Percentiles rank a stretch among this genome's conserved stretches.
Conservation (phyloP, 2,888 invertebrate species). For the Zhengitettix transpicula region DNA sequence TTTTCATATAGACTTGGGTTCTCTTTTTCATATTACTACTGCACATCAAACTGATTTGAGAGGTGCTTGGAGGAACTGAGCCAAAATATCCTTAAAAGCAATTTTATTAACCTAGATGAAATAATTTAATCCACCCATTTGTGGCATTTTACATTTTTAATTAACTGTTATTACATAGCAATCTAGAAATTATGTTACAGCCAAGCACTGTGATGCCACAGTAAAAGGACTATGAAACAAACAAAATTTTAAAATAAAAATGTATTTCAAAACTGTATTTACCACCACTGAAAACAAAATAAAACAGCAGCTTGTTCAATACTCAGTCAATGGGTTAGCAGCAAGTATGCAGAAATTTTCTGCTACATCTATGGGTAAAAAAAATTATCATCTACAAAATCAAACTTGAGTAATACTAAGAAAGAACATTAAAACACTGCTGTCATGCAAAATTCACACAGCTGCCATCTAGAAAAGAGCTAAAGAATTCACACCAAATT, state of each 20-base stretch:
- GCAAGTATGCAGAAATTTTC: constrained; percentile 3
- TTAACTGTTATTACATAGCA: too few relatives aligned
- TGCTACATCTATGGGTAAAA: constrained; percentile 2
- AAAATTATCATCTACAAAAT: constrained; percentile 6
- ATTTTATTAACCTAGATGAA: too few relatives aligned
- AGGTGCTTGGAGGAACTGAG: too few relatives aligned
- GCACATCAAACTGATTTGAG: too few relatives aligned
- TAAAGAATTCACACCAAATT: constrained; percentile 8
- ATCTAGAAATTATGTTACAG: too few relatives aligned
- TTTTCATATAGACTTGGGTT: too few relatives aligned
- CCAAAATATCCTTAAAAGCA: too few relatives aligned
- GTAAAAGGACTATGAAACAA: not conserved
- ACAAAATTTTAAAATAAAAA: not conserved
- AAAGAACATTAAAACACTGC: constrained; percentile 10
- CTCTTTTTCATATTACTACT: too few relatives aligned
- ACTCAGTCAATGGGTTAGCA: constrained; percentile 1
- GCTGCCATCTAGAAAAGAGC: constrained; percentile 11
- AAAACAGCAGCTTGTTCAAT: not conserved
- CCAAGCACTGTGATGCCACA: not conserved
- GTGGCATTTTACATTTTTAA: too few relatives aligned
- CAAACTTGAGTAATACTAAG: constrained; percentile 10
- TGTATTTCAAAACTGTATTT: not conserved
- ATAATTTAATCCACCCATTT: too few relatives aligned
- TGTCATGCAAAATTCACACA: constrained; percentile 10
- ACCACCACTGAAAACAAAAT: not conserved